phyloP scores from a whole-genome alignment of 2,797 vertebrate species.

The Manis javanica region DNA sequence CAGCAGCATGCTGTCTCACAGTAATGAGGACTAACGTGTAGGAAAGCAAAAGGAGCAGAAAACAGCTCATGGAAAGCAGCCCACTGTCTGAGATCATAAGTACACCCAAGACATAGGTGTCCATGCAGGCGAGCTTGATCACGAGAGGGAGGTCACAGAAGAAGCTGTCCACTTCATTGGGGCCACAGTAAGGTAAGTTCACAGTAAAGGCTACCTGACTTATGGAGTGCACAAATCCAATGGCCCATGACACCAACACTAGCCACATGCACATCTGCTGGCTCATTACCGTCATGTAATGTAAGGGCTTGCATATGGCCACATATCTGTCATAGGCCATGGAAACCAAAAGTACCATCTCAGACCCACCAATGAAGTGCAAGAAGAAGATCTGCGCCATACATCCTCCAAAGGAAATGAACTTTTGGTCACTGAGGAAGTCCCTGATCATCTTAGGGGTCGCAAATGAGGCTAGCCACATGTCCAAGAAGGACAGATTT shows the following conservation, averaged over 20 bases:
- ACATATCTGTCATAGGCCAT: conserved; percentile 79
- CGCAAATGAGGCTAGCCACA: conserved; percentile 76
- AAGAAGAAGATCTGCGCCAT: conserved; percentile 79
- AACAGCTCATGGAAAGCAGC: conserved; percentile 74
- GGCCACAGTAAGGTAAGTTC: conserved; percentile 72
- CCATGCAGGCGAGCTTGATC: conserved; percentile 68
- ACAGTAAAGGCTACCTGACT: conserved; percentile 72
- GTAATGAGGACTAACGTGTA: conserved; percentile 52
- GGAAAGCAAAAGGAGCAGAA: conserved; percentile 72
- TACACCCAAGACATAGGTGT: conserved; percentile 64
- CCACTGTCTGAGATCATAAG: conserved; percentile 76
- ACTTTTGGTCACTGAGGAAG: conserved; percentile 64
- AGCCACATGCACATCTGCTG: conserved; percentile 41
- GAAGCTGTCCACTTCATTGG: conserved; percentile 69
- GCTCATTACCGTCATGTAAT: conserved; percentile 64
- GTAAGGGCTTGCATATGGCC: conserved; percentile 72
- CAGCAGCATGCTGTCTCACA: neutral
- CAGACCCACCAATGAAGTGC: conserved; percentile 68
- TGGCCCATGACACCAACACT: conserved; percentile 56
- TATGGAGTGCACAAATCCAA: conserved; percentile 72
- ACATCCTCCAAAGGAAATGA: conserved; percentile 74
- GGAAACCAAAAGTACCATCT: conserved; percentile 73
- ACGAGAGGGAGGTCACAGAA: conserved; percentile 76
- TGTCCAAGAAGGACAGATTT: conserved; percentile 76
- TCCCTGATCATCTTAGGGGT: conserved; percentile 79